Conservation (phyloP, 1,140 invertebrate genomes). For the Drosophila nebulosa region DNA sequence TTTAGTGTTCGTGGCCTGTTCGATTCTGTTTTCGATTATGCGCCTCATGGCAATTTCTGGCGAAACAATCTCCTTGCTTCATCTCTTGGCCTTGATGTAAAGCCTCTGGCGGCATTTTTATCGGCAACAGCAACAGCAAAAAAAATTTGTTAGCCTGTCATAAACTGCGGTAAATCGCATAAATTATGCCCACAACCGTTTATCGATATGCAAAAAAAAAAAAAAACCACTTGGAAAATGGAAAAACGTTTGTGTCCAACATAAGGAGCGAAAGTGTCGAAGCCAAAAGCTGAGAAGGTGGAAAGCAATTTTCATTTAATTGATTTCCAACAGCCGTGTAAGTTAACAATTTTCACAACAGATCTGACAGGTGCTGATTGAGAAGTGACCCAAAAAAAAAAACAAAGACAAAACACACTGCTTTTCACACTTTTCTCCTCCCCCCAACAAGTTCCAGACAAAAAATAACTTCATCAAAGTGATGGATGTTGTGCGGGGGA, state of each 20-base stretch:
- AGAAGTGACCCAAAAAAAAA: constrained; percentile 61
- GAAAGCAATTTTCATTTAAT: constrained; percentile 68
- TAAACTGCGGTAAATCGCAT: constrained; percentile 71
- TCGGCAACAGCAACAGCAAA: constrained; percentile 12
- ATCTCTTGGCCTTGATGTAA: constrained; percentile 55
- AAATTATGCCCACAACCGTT: constrained; percentile 64
- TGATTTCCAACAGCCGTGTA: constrained; percentile 63
- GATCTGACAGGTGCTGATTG: constrained; percentile 73
- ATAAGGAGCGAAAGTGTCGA: constrained; percentile 65
- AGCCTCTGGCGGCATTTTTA: constrained; percentile 65
- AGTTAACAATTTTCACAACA: constrained; percentile 19
- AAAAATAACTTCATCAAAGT: constrained; percentile 43
- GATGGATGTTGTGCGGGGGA: constrained; percentile 12
- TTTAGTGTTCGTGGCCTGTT: neutral
- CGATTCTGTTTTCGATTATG: constrained; percentile 74
- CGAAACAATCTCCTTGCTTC: constrained; percentile 21
- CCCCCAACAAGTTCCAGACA: constrained; percentile 18
- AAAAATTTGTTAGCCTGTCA: constrained; percentile 74
- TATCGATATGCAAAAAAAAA: constrained; percentile 58
- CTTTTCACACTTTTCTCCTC: constrained; percentile 48
- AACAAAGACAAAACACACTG: constrained; percentile 11
- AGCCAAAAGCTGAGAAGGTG: constrained; percentile 29
- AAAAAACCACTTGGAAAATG: neutral
- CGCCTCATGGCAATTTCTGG: constrained; percentile 54
- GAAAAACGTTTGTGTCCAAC: neutral